Base-by-base conservation (phyloP, 1,140 invertebrate species). In the Branchinecta lindahli region DNA sequence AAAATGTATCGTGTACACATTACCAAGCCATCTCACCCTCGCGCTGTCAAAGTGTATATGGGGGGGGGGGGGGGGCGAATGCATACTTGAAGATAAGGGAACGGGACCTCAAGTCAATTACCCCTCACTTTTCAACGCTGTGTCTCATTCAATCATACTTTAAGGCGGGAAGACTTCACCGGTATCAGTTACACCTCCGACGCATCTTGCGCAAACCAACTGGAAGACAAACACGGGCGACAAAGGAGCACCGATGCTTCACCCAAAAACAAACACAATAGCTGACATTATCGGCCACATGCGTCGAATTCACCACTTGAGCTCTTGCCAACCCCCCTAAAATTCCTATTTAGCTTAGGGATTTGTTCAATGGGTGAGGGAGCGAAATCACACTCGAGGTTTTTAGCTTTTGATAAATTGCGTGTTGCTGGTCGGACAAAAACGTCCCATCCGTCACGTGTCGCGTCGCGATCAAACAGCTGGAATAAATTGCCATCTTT, bases 391-490 rank as follows among this genome's bases (percentile, higher is more conserved):
- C 12, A 15, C 18, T 20, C 52, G 12, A 61, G 12, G 12, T 61
- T 61, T 61, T 61, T 61, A 20, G 52, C 52, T 20, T 12, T 20
- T 61, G 52, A 61, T 20, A 61, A 61, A 61, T 61, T 20, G 52
- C 52, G 18, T 61, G 52, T 61, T 61, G 52, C 52, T 15, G 52
- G 12, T 61, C 52, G 18, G 52, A 61, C 52, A 61, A 61, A 61
- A 61, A 61, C 12, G 52, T 61, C 12, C 18, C 52, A 61, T 61
- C 52, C 52, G 52, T 61, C 52, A 61, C 33, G 5, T 61, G 52
- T 61, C 12, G 18, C 18, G 52, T 61, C 52, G 2, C 18, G 52
- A 61, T 61, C 52, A 61, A 61, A 61, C 52, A 61, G 52, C 52
- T 61, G 52, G 52, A 20, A 61, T 61, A 6, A 61, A 61, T 61